These are phyloP conservation scores for Myxocyprinus asiaticus DNA, from an alignment of 2,113 vertebrate genomes.

Conservation along the genomic window DNA sequence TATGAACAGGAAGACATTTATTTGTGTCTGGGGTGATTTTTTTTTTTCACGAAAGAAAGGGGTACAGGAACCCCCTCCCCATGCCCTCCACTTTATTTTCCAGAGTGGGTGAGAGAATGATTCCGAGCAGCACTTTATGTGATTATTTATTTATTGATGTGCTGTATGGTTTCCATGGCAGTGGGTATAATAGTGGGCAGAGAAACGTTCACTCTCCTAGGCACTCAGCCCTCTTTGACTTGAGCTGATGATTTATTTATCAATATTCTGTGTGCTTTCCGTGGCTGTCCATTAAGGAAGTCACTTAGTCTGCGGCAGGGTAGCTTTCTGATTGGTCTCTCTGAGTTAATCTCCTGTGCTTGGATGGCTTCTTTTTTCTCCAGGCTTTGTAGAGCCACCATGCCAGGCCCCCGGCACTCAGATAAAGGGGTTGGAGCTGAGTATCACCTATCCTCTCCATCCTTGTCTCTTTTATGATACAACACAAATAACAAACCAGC, in stretches of 20 bases:
- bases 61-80: conserved; percentile 2
- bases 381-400: conserved; percentile 6
- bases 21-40: conserved; percentile 19
- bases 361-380: conserved; percentile 44
- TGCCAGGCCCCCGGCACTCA: not conserved
- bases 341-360: conserved; percentile 21
- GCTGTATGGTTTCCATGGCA: conserved; percentile 60
- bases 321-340: conserved; percentile 42
- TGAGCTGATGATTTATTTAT: conserved; percentile 57
- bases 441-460: conserved; percentile 35
- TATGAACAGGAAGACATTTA: conserved; percentile 45
- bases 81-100: conserved; percentile 67
- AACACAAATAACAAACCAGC: not conserved
- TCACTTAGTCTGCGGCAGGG: conserved; percentile 45
- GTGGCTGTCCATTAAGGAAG: conserved; percentile 50
- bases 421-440: not conserved
- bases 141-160: conserved; percentile 63
- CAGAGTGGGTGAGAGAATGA: conserved; percentile 64
- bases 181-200: conserved; percentile 50
- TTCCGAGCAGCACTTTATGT: conserved; percentile 59
- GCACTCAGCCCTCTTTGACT: conserved; percentile 48
- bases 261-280: conserved; percentile 52
- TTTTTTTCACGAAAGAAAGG: conserved; percentile 43
- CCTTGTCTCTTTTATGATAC: conserved; percentile 31
- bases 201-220: conserved; percentile 46